Evolutionary conservation across 2,888 invertebrate genomes (phyloP), one percentile per base, ranked within the genome.

Genomic region (Tribolium freemani): DNA sequence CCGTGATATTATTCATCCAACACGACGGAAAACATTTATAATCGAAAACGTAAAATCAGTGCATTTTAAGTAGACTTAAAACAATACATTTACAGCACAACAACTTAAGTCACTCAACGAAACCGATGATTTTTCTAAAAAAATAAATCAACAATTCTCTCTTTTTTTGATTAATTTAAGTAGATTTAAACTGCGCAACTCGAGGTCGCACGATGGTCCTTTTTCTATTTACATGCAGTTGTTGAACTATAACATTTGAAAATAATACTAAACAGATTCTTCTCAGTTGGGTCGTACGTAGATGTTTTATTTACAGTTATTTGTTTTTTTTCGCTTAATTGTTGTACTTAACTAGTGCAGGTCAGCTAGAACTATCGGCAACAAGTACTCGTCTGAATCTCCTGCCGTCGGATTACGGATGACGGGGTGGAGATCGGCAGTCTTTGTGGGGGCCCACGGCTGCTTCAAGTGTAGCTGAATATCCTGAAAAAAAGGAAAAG

Each of bases 311-410:
- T 69, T 26, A 21, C 61, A 45, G 11, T 45, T 67, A 10, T 66
- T 46, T 44, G 9, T 57, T 71, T 58, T 61, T 60, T 16, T 16
- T 26, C 5, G 26, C 26, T 69, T 45, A 64, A 38, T 68, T 69
- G 67, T 64, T 58, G 56, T 79, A 75, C 79, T 79, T 80, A 80
- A 81, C 87, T 88, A 88, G 79, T 88, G 87, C 74, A 89, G 86
- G 83, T 90, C 90, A 67, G 87, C 85, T 75, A 89, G 84, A 73
- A 90, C 88, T 80, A 89, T 86, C 76, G 90, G 90, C 86, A 90
- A 86, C 77, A 90, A 86, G 79, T 89, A 89, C 82, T 90, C 90
- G 80, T 89, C 89, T 57, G 89, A 89, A 79, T 90, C 89, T 45
- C 89, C 88, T 9, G 83, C 84, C 61, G 85, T 83, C 20, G 90